Evolutionary conservation across 2,888 invertebrate genomes (phyloP).

Genomic region (Synanthedon tipuliformis): DNA sequence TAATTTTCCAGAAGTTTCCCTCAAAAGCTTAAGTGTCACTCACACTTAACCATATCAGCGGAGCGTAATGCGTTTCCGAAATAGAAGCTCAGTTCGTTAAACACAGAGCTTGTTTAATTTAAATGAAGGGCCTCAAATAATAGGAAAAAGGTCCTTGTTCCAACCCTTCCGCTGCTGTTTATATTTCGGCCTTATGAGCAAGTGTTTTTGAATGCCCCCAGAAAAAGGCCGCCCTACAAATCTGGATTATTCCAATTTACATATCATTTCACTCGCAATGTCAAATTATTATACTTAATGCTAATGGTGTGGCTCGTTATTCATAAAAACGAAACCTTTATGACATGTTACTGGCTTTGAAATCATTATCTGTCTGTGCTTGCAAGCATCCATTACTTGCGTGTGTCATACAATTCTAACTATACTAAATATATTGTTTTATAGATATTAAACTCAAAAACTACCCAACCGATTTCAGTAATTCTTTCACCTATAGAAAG

Average conservation of each 20-base stretch:
- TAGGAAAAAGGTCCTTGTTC: constrained; percentile 10
- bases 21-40: background rate
- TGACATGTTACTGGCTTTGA: no score
- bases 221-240: background rate
- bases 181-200: background rate
- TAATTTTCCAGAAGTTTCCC: background rate
- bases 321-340: background rate
- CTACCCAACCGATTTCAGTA: no score
- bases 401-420: no score
- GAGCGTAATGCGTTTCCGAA: constrained; percentile 1
- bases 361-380: no score
- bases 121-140: constrained; percentile 11
- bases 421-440: no score
- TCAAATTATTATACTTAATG: background rate
- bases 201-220: background rate
- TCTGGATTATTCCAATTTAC: background rate
- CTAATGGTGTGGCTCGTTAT: background rate
- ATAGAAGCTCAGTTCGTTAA: constrained; percentile 8
- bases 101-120: constrained; percentile 18
- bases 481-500: no score
- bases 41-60: background rate
- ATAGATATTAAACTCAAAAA: no score
- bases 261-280: background rate
- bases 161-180: constrained; percentile 12
- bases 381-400: no score